A percentile compares a stretch with the other conserved stretches of the same genome.
These are phyloP conservation scores for Uria lomvia DNA, from an alignment of 2,113 vertebrate species.

Conservation along the genomic window DNA sequence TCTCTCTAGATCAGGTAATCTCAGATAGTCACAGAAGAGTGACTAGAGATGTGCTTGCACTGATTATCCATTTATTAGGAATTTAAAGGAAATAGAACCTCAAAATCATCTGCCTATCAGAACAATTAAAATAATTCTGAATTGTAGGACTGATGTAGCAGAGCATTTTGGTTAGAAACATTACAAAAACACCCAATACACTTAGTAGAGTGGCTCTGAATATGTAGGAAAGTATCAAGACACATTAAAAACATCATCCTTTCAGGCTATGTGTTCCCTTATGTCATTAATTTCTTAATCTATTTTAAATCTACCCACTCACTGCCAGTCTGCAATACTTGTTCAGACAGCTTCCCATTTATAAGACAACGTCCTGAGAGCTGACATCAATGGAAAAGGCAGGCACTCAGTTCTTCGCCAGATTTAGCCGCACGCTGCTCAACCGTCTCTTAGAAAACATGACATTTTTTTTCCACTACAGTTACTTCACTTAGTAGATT, in stretches of 20 bases:
- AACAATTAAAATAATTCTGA: not conserved
- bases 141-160: not conserved
- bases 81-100: not conserved
- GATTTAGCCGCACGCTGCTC: not conserved
- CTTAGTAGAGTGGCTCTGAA: not conserved
- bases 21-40: not conserved
- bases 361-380: not conserved
- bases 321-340: not conserved
- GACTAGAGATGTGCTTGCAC: not conserved
- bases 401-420: not conserved
- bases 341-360: conserved; percentile 5
- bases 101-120: not conserved
- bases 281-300: not conserved
- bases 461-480: not conserved
- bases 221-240: not conserved
- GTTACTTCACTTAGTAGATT: not conserved
- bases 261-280: not conserved
- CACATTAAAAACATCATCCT: not conserved
- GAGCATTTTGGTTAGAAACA: not conserved
- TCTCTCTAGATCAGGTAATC: not conserved
- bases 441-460: not conserved
- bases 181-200: not conserved
- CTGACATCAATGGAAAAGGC: conserved; percentile 24
- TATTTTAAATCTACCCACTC: not conserved
- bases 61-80: not conserved